Percentiles rank a stretch among this genome's conserved stretches.
These are phyloP conservation scores for Alligator mississippiensis DNA, from an alignment of 2,113 vertebrate species.

Conservation along the genomic window DNA sequence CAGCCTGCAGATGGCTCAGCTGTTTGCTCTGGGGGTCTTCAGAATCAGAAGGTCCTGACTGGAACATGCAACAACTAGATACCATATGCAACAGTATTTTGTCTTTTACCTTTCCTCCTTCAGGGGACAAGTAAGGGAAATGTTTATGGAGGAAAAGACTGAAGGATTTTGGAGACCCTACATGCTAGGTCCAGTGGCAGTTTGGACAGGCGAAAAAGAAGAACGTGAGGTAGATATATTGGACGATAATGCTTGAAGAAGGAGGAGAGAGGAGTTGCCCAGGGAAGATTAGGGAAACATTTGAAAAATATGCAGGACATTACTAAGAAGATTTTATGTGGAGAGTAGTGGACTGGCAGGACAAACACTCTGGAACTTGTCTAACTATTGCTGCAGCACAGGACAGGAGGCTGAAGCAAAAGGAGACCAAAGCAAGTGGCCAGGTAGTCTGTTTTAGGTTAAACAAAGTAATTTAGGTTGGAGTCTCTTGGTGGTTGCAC, in stretches of 20 bases:
- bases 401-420: not conserved
- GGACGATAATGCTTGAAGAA: not conserved
- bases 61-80: not conserved
- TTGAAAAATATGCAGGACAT: not conserved
- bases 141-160: not conserved
- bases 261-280: not conserved
- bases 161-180: not conserved
- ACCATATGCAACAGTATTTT: not conserved
- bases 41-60: not conserved
- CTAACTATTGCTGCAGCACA: not conserved
- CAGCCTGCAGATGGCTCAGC: not conserved
- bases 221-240: not conserved
- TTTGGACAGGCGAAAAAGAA: not conserved
- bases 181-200: not conserved
- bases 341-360: not conserved
- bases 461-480: no score
- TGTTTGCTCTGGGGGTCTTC: not conserved
- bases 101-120: not conserved
- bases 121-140: not conserved
- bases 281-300: not conserved
- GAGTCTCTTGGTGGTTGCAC: not conserved
- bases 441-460: not conserved
- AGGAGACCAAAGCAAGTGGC: not conserved
- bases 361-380: not conserved
- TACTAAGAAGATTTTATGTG: not conserved